These are phyloP conservation scores for Heliconius hermathena DNA, from an alignment of 1,140 invertebrate species.

Conservation along the genomic window DNA sequence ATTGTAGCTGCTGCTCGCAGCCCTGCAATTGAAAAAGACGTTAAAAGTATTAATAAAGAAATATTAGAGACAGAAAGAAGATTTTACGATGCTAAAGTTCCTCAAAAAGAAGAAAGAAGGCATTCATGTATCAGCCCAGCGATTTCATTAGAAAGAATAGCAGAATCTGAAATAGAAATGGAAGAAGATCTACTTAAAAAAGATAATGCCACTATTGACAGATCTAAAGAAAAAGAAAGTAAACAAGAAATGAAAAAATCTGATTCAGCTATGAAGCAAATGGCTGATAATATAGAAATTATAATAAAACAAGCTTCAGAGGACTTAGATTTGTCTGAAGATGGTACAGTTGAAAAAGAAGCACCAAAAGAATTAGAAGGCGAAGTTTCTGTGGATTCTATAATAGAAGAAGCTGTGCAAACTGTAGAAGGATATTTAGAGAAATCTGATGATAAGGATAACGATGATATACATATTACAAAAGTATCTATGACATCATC, in stretches of 20 bases:
- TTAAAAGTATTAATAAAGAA: conserved; percentile 65
- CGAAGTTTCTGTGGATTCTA: conserved; percentile 72
- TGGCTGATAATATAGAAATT: conserved; percentile 80
- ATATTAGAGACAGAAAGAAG: conserved; percentile 70
- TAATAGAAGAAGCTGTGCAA: conserved; percentile 73
- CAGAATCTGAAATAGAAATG: conserved; percentile 71
- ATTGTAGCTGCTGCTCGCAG: conserved; percentile 62
- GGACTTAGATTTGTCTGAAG: conserved; percentile 73
- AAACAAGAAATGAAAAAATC: conserved; percentile 69
- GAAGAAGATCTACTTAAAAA: conserved; percentile 63
- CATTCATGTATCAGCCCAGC: conserved; percentile 77
- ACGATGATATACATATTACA: conserved; percentile 48
- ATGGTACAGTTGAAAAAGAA: conserved; percentile 49
- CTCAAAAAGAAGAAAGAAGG: conserved; percentile 71
- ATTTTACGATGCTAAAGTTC: conserved; percentile 73
- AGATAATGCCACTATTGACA: conserved; percentile 26
- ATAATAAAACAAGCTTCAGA: conserved; percentile 78
- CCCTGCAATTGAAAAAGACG: conserved; percentile 68
- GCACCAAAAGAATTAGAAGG: conserved; percentile 56
- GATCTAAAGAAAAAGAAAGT: not conserved
- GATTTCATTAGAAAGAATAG: conserved; percentile 75
- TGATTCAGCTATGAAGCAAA: conserved; percentile 78
- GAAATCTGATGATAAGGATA: conserved; percentile 49
- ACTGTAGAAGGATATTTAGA: conserved; percentile 71
- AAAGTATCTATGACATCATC: conserved; percentile 47